Conservation (phyloP, 2,888 invertebrate species). For the Cerastis rubricosa region DNA sequence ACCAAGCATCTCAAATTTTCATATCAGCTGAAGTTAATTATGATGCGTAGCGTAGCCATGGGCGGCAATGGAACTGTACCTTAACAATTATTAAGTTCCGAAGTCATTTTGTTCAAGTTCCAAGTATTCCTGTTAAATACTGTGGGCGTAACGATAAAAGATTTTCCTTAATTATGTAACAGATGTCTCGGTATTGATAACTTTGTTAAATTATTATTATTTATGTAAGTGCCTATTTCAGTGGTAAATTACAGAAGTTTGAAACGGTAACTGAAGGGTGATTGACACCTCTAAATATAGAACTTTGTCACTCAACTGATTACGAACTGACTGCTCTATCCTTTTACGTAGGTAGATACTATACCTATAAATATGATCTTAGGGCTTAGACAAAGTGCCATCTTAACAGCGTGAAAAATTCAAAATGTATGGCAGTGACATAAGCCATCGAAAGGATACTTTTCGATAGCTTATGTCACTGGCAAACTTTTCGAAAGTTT, state of each 20-base stretch:
- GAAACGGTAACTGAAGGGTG: not conserved
- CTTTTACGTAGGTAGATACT: not conserved
- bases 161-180: conserved; percentile 24
- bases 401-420: not conserved
- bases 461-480: too few relatives aligned
- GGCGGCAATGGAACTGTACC: not conserved
- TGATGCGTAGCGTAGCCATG: not conserved
- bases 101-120: conserved; percentile 7
- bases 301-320: not conserved
- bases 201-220: conserved; percentile 21
- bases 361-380: not conserved
- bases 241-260: conserved; percentile 4
- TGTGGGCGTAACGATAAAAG: conserved; percentile 29
- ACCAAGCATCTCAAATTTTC: not conserved
- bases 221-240: conserved; percentile 13
- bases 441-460: not conserved
- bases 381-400: not conserved
- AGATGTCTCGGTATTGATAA: conserved; percentile 31
- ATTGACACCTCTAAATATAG: not conserved
- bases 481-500: not conserved
- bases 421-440: not conserved
- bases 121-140: not conserved
- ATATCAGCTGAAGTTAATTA: not conserved
- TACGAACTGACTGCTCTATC: not conserved
- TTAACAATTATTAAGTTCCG: conserved; percentile 14